A percentile compares a stretch with the other conserved stretches of the same genome.
These are phyloP conservation scores for Liodrosophila aerea DNA, from an alignment of 2,888 invertebrate genomes.

Conservation along the genomic window DNA sequence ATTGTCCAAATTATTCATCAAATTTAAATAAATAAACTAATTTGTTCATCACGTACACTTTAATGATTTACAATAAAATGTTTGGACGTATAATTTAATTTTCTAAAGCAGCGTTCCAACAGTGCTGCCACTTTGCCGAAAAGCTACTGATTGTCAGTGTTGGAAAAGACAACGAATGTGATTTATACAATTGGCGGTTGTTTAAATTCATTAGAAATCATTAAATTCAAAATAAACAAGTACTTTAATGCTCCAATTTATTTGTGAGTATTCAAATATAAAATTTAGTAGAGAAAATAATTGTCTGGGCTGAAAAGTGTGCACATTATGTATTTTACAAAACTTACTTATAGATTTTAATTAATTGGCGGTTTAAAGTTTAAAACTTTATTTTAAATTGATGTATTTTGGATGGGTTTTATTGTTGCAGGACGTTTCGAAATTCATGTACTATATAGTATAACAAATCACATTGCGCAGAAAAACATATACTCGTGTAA, in stretches of 20 bases:
- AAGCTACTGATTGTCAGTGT: background rate
- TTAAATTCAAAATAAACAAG: too few relatives aligned
- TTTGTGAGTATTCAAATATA: too few relatives aligned
- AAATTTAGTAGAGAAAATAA: too few relatives aligned
- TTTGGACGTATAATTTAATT: constrained; percentile 25
- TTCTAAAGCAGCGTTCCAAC: constrained; percentile 1
- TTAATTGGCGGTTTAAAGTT: constrained; percentile 7
- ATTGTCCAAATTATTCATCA: constrained; percentile 1
- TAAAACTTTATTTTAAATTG: constrained; percentile 1
- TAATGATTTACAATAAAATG: constrained; percentile 2
- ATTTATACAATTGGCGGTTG: too few relatives aligned
- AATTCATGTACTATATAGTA: constrained; percentile 61
- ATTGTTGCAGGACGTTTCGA: constrained; percentile 76
- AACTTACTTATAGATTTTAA: too few relatives aligned
- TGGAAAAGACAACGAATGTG: constrained; percentile 1
- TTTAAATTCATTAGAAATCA: too few relatives aligned
- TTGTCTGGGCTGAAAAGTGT: too few relatives aligned
- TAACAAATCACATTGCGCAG: constrained; percentile 73
- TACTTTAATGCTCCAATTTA: too few relatives aligned
- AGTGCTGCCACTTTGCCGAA: constrained; percentile 23
- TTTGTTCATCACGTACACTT: background rate
- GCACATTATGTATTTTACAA: too few relatives aligned
- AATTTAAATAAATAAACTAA: background rate
- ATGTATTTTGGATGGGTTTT: constrained; percentile 70
- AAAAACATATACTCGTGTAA: constrained; percentile 53